phyloP scores from a whole-genome alignment of 2,888 invertebrate genomes.

The Drosophila mercatorum region DNA sequence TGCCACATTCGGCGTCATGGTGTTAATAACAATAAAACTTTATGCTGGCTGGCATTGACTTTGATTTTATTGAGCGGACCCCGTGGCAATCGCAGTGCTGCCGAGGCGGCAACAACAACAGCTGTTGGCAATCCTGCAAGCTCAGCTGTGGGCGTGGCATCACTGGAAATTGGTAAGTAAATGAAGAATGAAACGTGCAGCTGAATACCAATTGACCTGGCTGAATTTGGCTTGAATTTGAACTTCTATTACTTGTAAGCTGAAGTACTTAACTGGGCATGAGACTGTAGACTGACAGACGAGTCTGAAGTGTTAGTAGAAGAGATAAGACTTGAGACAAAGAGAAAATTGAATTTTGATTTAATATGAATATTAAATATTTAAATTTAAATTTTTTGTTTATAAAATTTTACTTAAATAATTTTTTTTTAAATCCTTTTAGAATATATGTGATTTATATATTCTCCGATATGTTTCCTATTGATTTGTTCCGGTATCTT shows the following conservation, averaged over 20 bases:
- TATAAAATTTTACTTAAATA: too few relatives aligned
- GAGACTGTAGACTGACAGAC: background rate
- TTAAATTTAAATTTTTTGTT: too few relatives aligned
- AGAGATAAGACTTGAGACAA: background rate
- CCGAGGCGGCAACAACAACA: slow-evolving; percentile 26
- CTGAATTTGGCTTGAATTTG: background rate
- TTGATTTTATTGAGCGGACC: slow-evolving; percentile 77
- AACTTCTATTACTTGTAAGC: background rate
- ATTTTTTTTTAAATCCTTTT: too few relatives aligned
- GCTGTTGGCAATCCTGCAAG: slow-evolving; percentile 28
- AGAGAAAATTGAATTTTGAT: too few relatives aligned
- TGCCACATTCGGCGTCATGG: slow-evolving; percentile 76
- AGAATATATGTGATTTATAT: too few relatives aligned
- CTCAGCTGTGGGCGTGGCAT: slow-evolving; percentile 44
- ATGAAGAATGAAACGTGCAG: background rate
- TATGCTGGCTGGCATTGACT: slow-evolving; percentile 82
- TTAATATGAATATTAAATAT: background rate
- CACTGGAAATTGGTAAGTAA: slow-evolving; percentile 81
- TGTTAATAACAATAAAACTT: slow-evolving; percentile 82
- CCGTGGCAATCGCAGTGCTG: slow-evolving; percentile 25
- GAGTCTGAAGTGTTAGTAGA: background rate
- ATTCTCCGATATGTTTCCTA: too few relatives aligned
- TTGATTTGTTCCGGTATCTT: too few relatives aligned
- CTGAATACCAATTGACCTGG: slow-evolving; percentile 18
- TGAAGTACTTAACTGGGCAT: background rate